These are phyloP conservation scores for Odobenus rosmarus DNA, from an alignment of 2,113 vertebrate species.

Conservation along the genomic window DNA sequence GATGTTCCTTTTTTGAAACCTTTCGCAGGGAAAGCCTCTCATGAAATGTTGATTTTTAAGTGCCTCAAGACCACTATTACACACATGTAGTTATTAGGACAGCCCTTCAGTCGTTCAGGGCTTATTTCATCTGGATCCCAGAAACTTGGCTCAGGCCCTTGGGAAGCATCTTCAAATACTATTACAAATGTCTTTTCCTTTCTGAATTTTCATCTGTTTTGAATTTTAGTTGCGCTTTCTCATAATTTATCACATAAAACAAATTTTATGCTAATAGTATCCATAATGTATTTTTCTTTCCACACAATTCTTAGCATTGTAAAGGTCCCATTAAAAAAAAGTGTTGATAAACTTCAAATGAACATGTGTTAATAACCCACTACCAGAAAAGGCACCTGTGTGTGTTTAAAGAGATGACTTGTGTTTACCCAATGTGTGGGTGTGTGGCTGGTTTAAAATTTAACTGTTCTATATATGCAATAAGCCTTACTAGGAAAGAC, in stretches of 20 bases:
- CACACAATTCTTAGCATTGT: slow-evolving; percentile 38
- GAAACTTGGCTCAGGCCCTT: slow-evolving; percentile 55
- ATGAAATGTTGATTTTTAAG: slow-evolving; percentile 28
- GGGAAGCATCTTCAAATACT: slow-evolving; percentile 25
- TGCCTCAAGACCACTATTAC: background rate
- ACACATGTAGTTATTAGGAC: background rate
- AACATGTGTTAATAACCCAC: slow-evolving; percentile 23
- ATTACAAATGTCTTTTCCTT: slow-evolving; percentile 51
- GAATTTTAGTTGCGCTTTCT: slow-evolving; percentile 64
- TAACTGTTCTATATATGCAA: slow-evolving; percentile 62
- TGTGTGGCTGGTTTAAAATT: slow-evolving; percentile 60
- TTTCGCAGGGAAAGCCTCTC: background rate
- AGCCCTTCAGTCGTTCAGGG: background rate
- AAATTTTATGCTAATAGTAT: slow-evolving; percentile 37
- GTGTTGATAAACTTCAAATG: background rate
- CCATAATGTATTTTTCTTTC: slow-evolving; percentile 56
- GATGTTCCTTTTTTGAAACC: background rate
- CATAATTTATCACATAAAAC: slow-evolving; percentile 53
- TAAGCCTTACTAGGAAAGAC: slow-evolving; percentile 26
- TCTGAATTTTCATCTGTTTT: slow-evolving; percentile 44
- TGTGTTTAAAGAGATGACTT: slow-evolving; percentile 63
- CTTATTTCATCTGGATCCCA: slow-evolving; percentile 58
- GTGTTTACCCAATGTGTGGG: slow-evolving; percentile 55
- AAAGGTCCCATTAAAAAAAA: slow-evolving; percentile 31
- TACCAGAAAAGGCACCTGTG: slow-evolving; percentile 50